Evolutionary conservation across 2,113 vertebrate species (phyloP), one percentile per base, ranked within the genome.

Genomic region (Fulmarus glacialis): DNA sequence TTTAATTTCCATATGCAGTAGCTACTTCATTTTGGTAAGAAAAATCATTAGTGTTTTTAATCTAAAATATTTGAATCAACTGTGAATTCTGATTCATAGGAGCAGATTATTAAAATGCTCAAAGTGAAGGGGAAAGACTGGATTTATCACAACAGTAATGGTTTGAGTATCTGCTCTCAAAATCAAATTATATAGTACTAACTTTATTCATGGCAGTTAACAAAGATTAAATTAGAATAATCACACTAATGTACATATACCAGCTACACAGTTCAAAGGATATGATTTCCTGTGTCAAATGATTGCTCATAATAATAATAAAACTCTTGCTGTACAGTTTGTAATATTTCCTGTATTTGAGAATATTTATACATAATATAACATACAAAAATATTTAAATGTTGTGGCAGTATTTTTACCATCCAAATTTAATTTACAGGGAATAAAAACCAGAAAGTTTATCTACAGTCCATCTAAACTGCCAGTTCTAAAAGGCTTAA

Each of bases 201-300:
- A 68, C 58, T 87, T 87, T 90, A 84, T 91, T 88, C 34, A 79
- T 24, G 75, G 78, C 72, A 88, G 52, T 87, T 81, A 94, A 85
- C 27, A 48, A 87, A 87, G 77, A 74, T 82, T 40, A 86, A 80
- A 90, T 74, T 91, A 92, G 88, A 91, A 89, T 80, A 74, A 79
- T 87, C 71, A 78, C 55, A 48, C 80, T 97, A 89, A 85, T 94
- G 95, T 96, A 95, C 96, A 97, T 97, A 95, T 34, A 78, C 93
- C 72, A 93, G 93, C 92, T 96, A 96, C 91, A 86, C 90, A 87
- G 83, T 92, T 98, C 99, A 99, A 98, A 97, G 99, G 99, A 99
- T 98, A 96, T 42, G 36, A 53, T 94, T 97, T 99, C 99, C 99
- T 99, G 98, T 98, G 99, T 99, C 98, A 88, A 79, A 50, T 95